phyloP scores from a whole-genome alignment of 1,140 invertebrate genomes.

The Heliconius himera region DNA sequence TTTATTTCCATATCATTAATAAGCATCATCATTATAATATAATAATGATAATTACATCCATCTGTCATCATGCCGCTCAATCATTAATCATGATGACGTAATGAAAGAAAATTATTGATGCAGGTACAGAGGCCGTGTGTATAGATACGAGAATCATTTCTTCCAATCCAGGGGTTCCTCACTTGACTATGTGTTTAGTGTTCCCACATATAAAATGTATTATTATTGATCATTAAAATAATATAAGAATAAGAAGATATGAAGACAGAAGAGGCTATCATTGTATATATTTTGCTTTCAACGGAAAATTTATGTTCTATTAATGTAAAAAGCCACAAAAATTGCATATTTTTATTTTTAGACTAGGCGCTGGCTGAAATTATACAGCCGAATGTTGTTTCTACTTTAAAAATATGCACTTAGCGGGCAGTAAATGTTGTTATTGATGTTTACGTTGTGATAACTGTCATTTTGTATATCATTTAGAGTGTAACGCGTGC shows the following conservation, averaged over 20 bases:
- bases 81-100: slow-evolving; percentile 53
- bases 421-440: slow-evolving; percentile 59
- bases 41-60: slow-evolving; percentile 27
- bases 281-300: slow-evolving; percentile 73
- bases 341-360: slow-evolving; percentile 14
- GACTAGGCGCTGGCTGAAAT: background rate
- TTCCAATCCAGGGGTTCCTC: slow-evolving; percentile 73
- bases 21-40: slow-evolving; percentile 35
- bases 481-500: slow-evolving; percentile 45
- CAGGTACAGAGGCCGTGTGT: slow-evolving; percentile 80
- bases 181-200: slow-evolving; percentile 78
- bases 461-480: slow-evolving; percentile 62
- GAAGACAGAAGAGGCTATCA: slow-evolving; percentile 52
- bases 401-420: slow-evolving; percentile 4
- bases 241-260: slow-evolving; percentile 40
- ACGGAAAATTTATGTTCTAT: slow-evolving; percentile 57
- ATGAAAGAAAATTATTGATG: slow-evolving; percentile 69
- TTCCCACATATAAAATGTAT: slow-evolving; percentile 78
- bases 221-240: slow-evolving; percentile 65
- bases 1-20: background rate
- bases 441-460: slow-evolving; percentile 72
- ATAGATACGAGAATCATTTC: slow-evolving; percentile 81
- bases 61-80: slow-evolving; percentile 31
- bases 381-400: background rate
- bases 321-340: slow-evolving; percentile 31